These are phyloP conservation scores for Caenorhabditis remanei DNA, from an alignment of 1,140 invertebrate species.

Conservation along the genomic window DNA sequence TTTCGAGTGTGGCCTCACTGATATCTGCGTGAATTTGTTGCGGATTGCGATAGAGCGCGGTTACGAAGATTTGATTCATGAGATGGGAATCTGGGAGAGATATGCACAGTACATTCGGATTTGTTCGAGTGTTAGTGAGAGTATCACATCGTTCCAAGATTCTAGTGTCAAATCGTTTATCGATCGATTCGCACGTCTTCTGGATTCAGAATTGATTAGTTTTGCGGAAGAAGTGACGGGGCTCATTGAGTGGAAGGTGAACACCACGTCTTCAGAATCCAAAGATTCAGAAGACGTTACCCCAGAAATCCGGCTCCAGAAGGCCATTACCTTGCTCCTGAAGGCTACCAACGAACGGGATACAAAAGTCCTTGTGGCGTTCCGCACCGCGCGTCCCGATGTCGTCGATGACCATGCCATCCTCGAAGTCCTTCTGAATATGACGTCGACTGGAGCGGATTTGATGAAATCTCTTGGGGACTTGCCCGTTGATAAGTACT, in stretches of 20 bases:
- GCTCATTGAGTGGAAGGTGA: slow-evolving; percentile 29
- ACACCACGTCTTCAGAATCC: background rate
- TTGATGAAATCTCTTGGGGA: slow-evolving; percentile 13
- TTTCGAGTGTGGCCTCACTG: slow-evolving; percentile 20
- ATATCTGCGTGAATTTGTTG: slow-evolving; percentile 14
- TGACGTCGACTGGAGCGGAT: slow-evolving; percentile 32
- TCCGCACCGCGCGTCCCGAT: background rate
- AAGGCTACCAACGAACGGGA: background rate
- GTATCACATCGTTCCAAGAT: slow-evolving; percentile 16
- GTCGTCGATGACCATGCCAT: slow-evolving; percentile 44
- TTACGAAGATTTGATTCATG: background rate
- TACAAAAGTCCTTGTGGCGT: slow-evolving; percentile 41
- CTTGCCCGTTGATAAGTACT: slow-evolving; percentile 7
- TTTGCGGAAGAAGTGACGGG: background rate
- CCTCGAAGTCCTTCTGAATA: slow-evolving; percentile 25
- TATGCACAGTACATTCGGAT: slow-evolving; percentile 41
- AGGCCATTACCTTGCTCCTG: background rate
- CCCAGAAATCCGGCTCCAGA: background rate
- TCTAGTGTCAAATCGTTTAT: background rate
- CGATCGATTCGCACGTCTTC: background rate
- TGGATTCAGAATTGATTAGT: background rate
- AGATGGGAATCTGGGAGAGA: slow-evolving; percentile 26
- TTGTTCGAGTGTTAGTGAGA: slow-evolving; percentile 38
- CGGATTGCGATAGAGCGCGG: slow-evolving; percentile 22
- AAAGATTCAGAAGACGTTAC: background rate